phyloP scores from a whole-genome alignment of 2,797 vertebrate species.

The Loris lydekkerianus region DNA sequence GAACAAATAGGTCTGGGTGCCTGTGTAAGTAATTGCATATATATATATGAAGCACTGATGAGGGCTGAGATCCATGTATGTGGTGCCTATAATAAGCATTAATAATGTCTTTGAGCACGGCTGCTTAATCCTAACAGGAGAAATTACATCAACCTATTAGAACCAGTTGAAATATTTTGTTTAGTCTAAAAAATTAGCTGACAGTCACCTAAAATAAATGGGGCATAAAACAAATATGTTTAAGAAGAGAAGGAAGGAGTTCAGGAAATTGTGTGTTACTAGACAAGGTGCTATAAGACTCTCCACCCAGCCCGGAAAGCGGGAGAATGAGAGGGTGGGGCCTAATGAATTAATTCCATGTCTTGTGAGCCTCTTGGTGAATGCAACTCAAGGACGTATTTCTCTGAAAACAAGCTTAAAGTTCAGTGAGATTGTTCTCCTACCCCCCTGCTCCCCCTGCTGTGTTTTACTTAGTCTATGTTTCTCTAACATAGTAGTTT shows the following conservation, averaged over 20 bases:
- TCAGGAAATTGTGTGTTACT: neutral
- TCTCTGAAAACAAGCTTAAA: constrained; percentile 21
- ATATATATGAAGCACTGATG: neutral
- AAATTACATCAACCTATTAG: neutral
- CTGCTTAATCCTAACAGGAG: neutral
- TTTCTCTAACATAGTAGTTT: neutral
- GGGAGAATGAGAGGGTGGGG: neutral
- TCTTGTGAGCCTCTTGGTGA: neutral
- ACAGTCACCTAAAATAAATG: neutral
- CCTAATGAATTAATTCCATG: neutral
- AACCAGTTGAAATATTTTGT: neutral
- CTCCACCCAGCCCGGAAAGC: neutral
- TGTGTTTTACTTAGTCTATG: neutral
- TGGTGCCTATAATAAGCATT: neutral
- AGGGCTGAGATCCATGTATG: neutral
- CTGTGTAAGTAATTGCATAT: neutral
- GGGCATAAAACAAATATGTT: neutral
- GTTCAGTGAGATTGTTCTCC: neutral
- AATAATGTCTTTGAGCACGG: neutral
- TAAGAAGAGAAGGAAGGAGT: neutral
- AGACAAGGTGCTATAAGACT: neutral
- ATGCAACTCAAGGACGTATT: neutral
- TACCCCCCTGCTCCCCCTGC: neutral
- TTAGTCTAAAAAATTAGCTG: neutral
- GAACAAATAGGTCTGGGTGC: neutral